A percentile compares a stretch with the other conserved stretches of the same genome.
Conservation (phyloP, 2,888 invertebrate genomes). For the Tetanocera ferruginea region DNA sequence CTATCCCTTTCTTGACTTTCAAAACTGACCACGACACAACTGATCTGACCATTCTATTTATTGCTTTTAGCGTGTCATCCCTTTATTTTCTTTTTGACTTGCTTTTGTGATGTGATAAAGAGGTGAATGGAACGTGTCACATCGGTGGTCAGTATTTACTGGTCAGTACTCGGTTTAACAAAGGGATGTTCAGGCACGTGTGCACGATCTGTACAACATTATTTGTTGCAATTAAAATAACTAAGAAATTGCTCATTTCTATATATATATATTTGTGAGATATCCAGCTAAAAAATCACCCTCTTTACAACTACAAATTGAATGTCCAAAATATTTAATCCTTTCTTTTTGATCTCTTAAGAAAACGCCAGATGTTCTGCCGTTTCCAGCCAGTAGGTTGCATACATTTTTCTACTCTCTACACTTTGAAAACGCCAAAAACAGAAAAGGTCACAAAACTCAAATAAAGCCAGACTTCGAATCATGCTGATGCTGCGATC, state of each 20-base stretch:
- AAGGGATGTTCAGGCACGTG: neutral
- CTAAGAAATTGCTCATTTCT: neutral
- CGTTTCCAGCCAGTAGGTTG: neutral
- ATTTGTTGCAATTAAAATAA: neutral
- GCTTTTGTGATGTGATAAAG: constrained; percentile 2
- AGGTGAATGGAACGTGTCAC: constrained; percentile 52
- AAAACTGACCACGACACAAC: constrained; percentile 44
- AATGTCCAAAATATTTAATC: constrained; percentile 12
- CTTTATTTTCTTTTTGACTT: constrained; percentile 32
- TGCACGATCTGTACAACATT: neutral
- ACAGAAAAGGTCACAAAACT: constrained; percentile 5
- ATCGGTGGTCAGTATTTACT: constrained; percentile 48
- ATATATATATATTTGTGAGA: neutral
- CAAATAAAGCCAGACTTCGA: neutral
- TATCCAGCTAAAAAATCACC: neutral
- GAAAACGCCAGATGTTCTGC: constrained; percentile 28
- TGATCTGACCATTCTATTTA: constrained; percentile 15
- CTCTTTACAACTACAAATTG: no score
- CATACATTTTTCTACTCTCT: neutral
- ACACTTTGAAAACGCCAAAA: neutral
- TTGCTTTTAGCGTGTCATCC: constrained; percentile 38
- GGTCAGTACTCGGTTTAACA: constrained; percentile 49
- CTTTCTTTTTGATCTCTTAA: constrained; percentile 28
- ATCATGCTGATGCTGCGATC: constrained; percentile 13
- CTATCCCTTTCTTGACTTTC: constrained; percentile 50